Conservation (phyloP, 2,113 vertebrate species). For the Uropsilus gracilis region DNA sequence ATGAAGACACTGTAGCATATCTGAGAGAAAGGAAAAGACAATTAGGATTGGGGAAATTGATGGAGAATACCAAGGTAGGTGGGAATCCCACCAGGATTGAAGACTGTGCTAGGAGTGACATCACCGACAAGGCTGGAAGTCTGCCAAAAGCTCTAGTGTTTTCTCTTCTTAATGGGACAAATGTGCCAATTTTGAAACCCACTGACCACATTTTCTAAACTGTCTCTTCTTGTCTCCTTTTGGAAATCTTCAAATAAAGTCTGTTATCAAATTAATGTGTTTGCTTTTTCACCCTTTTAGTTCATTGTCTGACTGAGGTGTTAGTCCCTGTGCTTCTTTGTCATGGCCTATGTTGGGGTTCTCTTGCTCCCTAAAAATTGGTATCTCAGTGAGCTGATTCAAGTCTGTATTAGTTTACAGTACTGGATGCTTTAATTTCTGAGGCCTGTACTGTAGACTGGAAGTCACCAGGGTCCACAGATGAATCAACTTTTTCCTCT, state of each 20-base stretch:
- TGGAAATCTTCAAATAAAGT: background rate
- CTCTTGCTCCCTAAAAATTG: background rate
- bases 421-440: background rate
- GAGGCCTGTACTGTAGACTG: background rate
- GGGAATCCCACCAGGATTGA: conserved; percentile 59
- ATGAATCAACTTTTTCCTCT: background rate
- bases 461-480: background rate
- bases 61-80: conserved; percentile 28
- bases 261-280: background rate
- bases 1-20: conserved; percentile 28
- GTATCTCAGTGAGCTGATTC: background rate
- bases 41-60: conserved; percentile 73
- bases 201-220: conserved; percentile 11
- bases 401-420: conserved; percentile 5
- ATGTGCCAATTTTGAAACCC: conserved; percentile 30
- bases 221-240: background rate
- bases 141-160: background rate
- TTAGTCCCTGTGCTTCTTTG: background rate
- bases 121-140: conserved; percentile 50
- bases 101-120: background rate
- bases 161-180: background rate
- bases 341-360: background rate
- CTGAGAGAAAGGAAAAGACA: conserved; percentile 67
- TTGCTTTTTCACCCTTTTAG: background rate
- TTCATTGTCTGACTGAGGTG: background rate